phyloP scores from a whole-genome alignment of 2,113 vertebrate species.

The Sigmodon hispidus region DNA sequence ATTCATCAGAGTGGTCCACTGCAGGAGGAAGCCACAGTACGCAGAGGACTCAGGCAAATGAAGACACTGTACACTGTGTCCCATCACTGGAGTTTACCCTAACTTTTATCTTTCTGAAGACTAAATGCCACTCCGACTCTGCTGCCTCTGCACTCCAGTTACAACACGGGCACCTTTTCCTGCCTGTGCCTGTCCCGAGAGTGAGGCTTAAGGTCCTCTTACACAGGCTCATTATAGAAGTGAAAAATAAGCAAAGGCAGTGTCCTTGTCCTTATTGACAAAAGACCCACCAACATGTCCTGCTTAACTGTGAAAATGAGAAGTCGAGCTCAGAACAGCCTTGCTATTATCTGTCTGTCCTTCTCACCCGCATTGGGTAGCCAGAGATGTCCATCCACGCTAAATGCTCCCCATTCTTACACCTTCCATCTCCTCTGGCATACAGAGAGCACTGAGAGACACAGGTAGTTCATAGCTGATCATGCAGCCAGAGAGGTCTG shows the following conservation, averaged over 20 bases:
- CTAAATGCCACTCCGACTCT: not conserved
- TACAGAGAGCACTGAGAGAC: too few relatives aligned
- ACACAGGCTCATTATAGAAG: not conserved
- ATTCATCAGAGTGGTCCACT: not conserved
- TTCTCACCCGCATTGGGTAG: not conserved
- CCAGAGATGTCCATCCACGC: not conserved
- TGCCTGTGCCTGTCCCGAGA: not conserved
- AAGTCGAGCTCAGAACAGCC: not conserved
- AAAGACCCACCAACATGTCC: not conserved
- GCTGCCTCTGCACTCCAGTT: too few relatives aligned
- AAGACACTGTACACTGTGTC: not conserved
- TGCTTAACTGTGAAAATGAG: not conserved
- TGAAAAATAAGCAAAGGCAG: not conserved
- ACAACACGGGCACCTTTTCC: not conserved
- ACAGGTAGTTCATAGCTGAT: not conserved
- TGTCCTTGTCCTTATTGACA: not conserved
- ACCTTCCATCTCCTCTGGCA: not conserved
- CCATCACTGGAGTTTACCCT: too few relatives aligned
- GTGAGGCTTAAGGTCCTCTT: not conserved
- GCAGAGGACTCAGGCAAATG: too few relatives aligned
- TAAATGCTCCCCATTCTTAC: not conserved
- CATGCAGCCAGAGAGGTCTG: not conserved
- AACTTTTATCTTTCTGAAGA: not conserved
- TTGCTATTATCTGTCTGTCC: not conserved
- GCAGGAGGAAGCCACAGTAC: not conserved